A percentile compares a stretch with the other conserved stretches of the same genome.
These are phyloP conservation scores for Brachyistius frenatus DNA, from an alignment of 2,113 vertebrate genomes.

Conservation along the genomic window DNA sequence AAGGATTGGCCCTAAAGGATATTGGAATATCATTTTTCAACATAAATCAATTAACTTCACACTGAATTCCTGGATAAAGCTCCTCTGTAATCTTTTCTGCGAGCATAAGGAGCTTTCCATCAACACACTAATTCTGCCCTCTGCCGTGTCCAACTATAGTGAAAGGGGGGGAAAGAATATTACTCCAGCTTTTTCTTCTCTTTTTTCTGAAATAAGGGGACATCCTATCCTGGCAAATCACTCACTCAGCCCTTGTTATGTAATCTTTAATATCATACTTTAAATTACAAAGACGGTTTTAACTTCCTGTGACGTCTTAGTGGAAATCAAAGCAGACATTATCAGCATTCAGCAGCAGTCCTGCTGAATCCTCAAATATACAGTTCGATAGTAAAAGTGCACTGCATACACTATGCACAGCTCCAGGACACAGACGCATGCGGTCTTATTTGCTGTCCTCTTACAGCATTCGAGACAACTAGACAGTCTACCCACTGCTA, in stretches of 20 bases:
- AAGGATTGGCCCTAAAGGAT: conserved; percentile 66
- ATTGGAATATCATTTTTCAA: conserved; percentile 74
- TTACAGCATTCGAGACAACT: conserved; percentile 22
- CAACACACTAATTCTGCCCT: conserved; percentile 79
- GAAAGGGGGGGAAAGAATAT: conserved; percentile 58
- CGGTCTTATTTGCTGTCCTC: conserved; percentile 28
- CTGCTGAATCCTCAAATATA: conserved; percentile 11
- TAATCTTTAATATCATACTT: conserved; percentile 52
- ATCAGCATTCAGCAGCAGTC: conserved; percentile 13
- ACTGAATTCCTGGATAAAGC: conserved; percentile 80
- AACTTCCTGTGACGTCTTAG: conserved; percentile 24
- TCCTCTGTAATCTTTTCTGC: conserved; percentile 80
- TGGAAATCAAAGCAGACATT: conserved; percentile 24
- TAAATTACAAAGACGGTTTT: conserved; percentile 42
- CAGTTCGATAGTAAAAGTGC: conserved; percentile 15
- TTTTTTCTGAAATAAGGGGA: conserved; percentile 52
- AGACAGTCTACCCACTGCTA: conserved; percentile 47
- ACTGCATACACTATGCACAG: not conserved
- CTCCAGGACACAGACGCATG: not conserved
- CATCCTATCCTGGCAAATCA: conserved; percentile 32
- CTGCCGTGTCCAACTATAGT: conserved; percentile 62
- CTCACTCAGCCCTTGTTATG: conserved; percentile 57
- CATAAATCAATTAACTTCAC: conserved; percentile 83
- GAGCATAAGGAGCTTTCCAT: conserved; percentile 84
- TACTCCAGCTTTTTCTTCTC: conserved; percentile 17